These are phyloP conservation scores for Lutraria lutraria DNA, from an alignment of 2,888 invertebrate genomes.

Conservation along the genomic window DNA sequence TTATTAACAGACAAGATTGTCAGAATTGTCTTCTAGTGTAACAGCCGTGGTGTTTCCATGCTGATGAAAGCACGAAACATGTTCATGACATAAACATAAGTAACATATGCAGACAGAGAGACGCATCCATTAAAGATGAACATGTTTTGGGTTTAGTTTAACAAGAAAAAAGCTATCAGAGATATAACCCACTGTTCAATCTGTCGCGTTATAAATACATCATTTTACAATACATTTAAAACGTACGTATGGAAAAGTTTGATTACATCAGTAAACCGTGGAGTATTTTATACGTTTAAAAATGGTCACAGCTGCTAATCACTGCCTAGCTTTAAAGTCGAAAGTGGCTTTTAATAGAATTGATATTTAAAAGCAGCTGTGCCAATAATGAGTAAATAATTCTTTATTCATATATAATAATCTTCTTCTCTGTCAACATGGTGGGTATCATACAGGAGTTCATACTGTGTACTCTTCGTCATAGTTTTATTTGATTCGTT, in stretches of 20 bases:
- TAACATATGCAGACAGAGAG: background rate
- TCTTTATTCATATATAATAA: no score
- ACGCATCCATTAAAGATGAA: background rate
- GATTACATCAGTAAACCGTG: background rate
- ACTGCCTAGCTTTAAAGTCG: no score
- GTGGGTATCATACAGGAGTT: no score
- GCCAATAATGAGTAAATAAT: no score
- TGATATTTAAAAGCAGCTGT: no score
- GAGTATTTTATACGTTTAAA: background rate
- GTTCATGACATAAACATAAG: background rate
- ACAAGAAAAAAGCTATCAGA: background rate
- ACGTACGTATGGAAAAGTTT: background rate
- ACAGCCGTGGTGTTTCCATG: background rate
- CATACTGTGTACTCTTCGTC: no score
- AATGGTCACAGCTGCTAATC: slow-evolving; percentile 16
- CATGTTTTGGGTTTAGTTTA: background rate
- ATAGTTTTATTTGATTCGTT: no score
- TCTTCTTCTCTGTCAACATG: no score
- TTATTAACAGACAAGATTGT: no score
- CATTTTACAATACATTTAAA: background rate
- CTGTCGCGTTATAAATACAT: background rate
- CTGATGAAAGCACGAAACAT: background rate
- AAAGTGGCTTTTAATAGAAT: no score
- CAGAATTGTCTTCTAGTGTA: background rate
- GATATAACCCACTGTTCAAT: background rate